Evolutionary conservation across 2,113 vertebrate genomes (phyloP).

Genomic region (Cacatua alba): DNA sequence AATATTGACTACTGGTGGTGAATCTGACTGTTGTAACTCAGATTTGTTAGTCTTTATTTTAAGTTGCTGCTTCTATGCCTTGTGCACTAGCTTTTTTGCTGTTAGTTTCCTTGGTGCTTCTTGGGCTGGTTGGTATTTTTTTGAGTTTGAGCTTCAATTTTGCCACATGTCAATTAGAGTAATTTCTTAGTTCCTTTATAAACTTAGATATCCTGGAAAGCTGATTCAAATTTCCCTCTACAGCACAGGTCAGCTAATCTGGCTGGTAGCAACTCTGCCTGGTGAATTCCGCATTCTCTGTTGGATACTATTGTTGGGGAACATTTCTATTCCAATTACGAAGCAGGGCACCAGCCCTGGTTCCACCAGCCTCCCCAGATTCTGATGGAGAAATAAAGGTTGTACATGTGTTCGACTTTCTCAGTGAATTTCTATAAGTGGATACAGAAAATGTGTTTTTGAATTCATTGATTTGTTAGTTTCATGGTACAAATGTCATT

Average conservation of each 20-base stretch:
- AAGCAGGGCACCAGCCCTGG: background rate
- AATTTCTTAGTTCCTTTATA: background rate
- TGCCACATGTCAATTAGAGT: background rate
- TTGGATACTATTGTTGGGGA: background rate
- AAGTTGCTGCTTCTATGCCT: background rate
- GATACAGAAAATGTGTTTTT: background rate
- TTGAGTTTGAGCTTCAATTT: background rate
- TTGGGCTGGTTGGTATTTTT: background rate
- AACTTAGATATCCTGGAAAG: background rate
- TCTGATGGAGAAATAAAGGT: background rate
- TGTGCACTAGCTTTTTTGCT: background rate
- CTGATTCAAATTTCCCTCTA: background rate
- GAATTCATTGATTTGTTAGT: background rate
- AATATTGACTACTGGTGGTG: background rate
- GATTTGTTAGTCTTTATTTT: background rate
- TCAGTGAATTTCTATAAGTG: background rate
- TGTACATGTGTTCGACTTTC: background rate
- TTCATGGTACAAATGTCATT: background rate
- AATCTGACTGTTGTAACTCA: background rate
- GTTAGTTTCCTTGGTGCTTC: background rate
- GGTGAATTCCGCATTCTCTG: background rate
- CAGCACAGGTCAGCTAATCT: background rate
- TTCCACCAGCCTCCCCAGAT: background rate
- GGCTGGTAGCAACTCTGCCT: background rate
- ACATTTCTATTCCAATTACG: background rate